Base-by-base conservation (phyloP, 2,113 vertebrate genomes). In the Mustela nigripes region DNA sequence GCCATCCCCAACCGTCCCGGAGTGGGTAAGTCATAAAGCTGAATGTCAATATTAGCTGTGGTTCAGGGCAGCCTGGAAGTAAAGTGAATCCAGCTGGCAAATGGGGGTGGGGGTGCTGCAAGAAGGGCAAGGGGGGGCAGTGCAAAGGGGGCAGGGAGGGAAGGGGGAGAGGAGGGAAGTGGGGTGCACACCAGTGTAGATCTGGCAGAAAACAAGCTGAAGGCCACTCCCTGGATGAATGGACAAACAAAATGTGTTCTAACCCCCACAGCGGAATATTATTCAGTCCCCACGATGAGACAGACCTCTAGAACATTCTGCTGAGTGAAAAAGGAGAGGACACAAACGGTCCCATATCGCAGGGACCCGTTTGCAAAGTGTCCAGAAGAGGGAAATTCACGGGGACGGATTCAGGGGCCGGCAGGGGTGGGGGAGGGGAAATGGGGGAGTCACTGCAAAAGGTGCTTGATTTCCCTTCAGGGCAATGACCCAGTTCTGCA, bases 1-100 rank as follows among this genome's bases (percentile, higher is more conserved):
- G 19, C 7, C 48, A 39, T 14, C 63, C 28, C 4, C 11, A 1
- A 3, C 60, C 1, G 0, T 24, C 60, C 7, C 9, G 4, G 36
- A 21, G n/a, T 15, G 73, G 45, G 2, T 22, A 28, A 22, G 7
- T n/a, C 26, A 4, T 24, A 36, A 62, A 19, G 58, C 78, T 16
- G 87, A 42, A 22, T 11, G 10, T 87, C 67, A n/a, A 22, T 11
- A 7, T 87, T 67, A 48, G 92, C 45, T 85, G 45, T 58, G 95
- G 65, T 39, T 80, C 65, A 33, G 36, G 89, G 12, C 39, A 36
- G 39, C 50, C 15, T 19, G 86, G 62, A 53, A 89, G 33, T 50
- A 36, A 74, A 84, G 65, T 28, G 73, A 26, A 33, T 39, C 71
- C 71, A 95, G 79, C 73, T 74, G 92, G 45, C 60, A 71, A 10